phyloP scores from a whole-genome alignment of 2,888 invertebrate species.

The Calameuta pallipes region DNA sequence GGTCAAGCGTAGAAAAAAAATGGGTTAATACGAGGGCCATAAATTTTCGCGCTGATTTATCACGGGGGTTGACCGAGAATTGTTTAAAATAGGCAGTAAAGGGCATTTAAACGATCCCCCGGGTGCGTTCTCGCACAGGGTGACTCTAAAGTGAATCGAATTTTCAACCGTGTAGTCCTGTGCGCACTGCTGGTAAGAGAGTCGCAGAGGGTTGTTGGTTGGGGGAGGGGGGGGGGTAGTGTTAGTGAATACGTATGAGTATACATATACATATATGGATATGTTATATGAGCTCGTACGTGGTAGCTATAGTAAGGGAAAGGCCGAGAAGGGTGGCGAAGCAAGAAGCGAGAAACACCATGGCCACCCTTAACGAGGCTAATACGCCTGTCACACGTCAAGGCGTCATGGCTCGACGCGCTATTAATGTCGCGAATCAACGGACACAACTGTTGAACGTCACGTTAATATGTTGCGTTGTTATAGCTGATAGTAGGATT shows the following conservation, averaged over 20 bases:
- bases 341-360: slow-evolving; percentile 6
- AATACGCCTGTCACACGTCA: slow-evolving; percentile 39
- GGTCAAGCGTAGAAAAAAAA: slow-evolving; percentile 17
- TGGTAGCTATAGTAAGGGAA: too few relatives aligned
- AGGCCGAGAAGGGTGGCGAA: slow-evolving; percentile 1
- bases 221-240: neutral
- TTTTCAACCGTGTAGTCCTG: slow-evolving; percentile 49
- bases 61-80: slow-evolving; percentile 26
- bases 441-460: slow-evolving; percentile 61
- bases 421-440: slow-evolving; percentile 43
- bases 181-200: neutral
- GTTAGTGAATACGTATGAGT: slow-evolving; percentile 4
- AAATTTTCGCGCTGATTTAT: slow-evolving; percentile 13
- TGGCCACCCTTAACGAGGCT: slow-evolving; percentile 20
- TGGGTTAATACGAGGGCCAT: neutral
- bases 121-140: slow-evolving; percentile 40
- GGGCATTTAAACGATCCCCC: slow-evolving; percentile 56
- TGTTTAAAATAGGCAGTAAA: slow-evolving; percentile 56
- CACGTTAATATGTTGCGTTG: slow-evolving; percentile 47
- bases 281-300: neutral
- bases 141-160: slow-evolving; percentile 55
- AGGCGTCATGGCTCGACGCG: slow-evolving; percentile 36
- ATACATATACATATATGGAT: neutral
- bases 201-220: slow-evolving; percentile 3
- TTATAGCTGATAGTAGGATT: slow-evolving; percentile 16